A percentile compares a stretch with the other conserved stretches of the same genome.
Evolutionary conservation across 53 echinoderm and acorn worm species (phyloP).

Genomic region (Patiria pectinifera): DNA sequence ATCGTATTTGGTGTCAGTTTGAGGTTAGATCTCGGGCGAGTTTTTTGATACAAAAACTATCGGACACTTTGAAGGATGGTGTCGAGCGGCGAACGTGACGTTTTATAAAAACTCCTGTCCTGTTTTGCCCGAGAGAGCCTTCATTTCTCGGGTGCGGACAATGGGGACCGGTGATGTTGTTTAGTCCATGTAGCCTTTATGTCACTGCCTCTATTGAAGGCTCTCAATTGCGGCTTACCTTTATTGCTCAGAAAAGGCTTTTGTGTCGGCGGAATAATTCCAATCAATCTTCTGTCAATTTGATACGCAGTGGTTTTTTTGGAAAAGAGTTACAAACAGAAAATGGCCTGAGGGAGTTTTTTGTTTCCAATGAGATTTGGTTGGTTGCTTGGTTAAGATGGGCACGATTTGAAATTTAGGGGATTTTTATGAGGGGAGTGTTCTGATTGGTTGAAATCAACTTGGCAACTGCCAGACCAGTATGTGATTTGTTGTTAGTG

Average conservation of each 20-base stretch:
- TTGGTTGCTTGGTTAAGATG: neutral
- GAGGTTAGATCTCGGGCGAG: neutral
- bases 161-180: neutral
- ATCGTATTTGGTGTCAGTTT: neutral
- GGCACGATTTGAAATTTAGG: neutral
- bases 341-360: neutral
- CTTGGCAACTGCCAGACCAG: neutral
- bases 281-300: conserved; percentile 60
- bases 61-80: conserved; percentile 52
- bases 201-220: neutral
- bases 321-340: conserved; percentile 2
- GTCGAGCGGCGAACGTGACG: neutral
- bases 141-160: conserved; percentile 13
- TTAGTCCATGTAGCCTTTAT: neutral
- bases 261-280: conserved; percentile 9
- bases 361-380: neutral
- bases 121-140: neutral
- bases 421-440: neutral
- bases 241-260: neutral
- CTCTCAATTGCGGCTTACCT: neutral
- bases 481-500: neutral
- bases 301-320: conserved; percentile 14
- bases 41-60: conserved; percentile 32
- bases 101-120: conserved; percentile 12
- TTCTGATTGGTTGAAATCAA: conserved; percentile 14